A percentile compares a stretch with the other conserved stretches of the same genome.
These are phyloP conservation scores for Lordiphosa fenestrarum DNA, from an alignment of 2,888 invertebrate genomes.

Conservation along the genomic window DNA sequence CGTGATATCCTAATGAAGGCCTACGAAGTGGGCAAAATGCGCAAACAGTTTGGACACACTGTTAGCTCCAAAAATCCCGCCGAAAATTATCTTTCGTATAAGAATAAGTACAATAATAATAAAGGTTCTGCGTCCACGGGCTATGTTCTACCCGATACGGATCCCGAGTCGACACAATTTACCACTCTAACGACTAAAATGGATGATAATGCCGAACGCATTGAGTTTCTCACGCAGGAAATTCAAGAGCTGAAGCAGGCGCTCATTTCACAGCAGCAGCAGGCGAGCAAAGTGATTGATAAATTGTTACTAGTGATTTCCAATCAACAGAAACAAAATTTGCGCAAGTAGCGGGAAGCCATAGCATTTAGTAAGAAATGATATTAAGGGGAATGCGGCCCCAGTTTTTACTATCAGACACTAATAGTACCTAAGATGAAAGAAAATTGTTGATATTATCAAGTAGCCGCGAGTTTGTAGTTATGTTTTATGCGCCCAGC, in stretches of 20 bases:
- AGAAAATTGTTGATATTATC: slow-evolving; percentile 65
- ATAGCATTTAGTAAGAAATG: slow-evolving; percentile 34
- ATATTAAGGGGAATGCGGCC: no score
- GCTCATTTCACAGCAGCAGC: slow-evolving; percentile 81
- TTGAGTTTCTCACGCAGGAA: slow-evolving; percentile 85
- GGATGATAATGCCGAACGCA: slow-evolving; percentile 86
- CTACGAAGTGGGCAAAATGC: slow-evolving; percentile 89
- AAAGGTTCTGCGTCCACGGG: slow-evolving; percentile 78
- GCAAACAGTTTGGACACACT: slow-evolving; percentile 86
- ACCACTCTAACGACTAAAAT: slow-evolving; percentile 84
- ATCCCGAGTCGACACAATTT: slow-evolving; percentile 82
- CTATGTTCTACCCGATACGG: slow-evolving; percentile 81
- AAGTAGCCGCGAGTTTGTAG: slow-evolving; percentile 41
- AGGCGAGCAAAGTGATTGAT: slow-evolving; percentile 80
- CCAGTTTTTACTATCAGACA: no score
- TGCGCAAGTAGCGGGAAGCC: slow-evolving; percentile 74
- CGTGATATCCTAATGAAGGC: slow-evolving; percentile 90
- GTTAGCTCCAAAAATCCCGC: slow-evolving; percentile 85
- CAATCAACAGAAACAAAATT: slow-evolving; percentile 80
- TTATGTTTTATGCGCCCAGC: slow-evolving; percentile 41
- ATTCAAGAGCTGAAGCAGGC: slow-evolving; percentile 85
- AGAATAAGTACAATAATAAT: slow-evolving; percentile 85
- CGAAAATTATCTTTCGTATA: slow-evolving; percentile 84
- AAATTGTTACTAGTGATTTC: slow-evolving; percentile 80
- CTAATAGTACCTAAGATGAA: slow-evolving; percentile 6